These are phyloP conservation scores for Vanessa atalanta DNA, from an alignment of 1,140 invertebrate species.

Conservation along the genomic window DNA sequence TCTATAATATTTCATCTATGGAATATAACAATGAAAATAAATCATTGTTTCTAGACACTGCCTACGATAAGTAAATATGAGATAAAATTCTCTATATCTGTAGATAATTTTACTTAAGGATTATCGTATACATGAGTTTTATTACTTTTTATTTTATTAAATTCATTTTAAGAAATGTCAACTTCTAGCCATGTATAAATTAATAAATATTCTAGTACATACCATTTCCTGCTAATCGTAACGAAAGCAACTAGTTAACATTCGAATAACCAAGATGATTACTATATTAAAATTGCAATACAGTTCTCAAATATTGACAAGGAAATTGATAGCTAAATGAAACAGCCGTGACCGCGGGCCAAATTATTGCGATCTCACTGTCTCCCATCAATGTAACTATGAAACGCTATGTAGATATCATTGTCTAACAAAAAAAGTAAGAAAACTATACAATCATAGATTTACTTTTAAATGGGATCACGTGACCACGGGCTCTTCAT, in stretches of 20 bases:
- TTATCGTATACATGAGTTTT: no score
- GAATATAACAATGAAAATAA: no score
- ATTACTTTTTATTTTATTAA: no score
- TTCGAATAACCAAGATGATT: slow-evolving; percentile 10
- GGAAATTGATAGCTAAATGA: slow-evolving; percentile 11
- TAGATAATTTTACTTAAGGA: no score
- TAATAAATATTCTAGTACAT: no score
- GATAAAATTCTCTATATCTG: no score
- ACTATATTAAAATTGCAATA: slow-evolving; percentile 19
- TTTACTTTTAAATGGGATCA: neutral
- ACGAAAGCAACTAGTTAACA: slow-evolving; percentile 9
- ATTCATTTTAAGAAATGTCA: no score
- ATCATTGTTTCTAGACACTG: no score
- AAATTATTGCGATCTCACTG: slow-evolving; percentile 10
- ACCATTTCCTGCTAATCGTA: neutral
- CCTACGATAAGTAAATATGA: no score
- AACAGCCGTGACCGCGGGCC: neutral
- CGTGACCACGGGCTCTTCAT: no score
- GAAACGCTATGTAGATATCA: neutral
- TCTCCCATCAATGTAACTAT: neutral
- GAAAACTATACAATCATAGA: neutral
- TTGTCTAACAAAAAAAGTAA: neutral
- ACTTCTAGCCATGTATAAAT: no score
- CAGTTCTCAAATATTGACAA: slow-evolving; percentile 13
- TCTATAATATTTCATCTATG: no score